Percentiles rank a stretch among this genome's conserved stretches.
phyloP scores from a whole-genome alignment of 2,797 vertebrate species.

The Allobates femoralis region DNA sequence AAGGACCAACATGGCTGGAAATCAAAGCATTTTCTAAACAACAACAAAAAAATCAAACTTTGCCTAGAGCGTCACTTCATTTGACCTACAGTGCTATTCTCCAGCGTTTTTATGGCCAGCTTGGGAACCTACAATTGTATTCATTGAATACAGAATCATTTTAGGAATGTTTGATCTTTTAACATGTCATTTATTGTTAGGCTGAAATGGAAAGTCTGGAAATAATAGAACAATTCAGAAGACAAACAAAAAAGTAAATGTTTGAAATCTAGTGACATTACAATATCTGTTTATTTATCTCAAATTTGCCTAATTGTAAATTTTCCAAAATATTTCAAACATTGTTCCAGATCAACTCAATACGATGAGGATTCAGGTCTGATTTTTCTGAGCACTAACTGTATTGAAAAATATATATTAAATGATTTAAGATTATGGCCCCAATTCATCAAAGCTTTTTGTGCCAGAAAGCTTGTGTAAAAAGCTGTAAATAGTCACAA shows the following conservation, averaged over 20 bases:
- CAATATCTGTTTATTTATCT: slow-evolving; percentile 52
- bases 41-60: slow-evolving; percentile 49
- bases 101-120: slow-evolving; percentile 45
- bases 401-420: background rate
- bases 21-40: slow-evolving; percentile 54
- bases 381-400: background rate
- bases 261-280: slow-evolving; percentile 11
- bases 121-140: slow-evolving; percentile 47
- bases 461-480: too few species aligned
- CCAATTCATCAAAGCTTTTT: too few species aligned
- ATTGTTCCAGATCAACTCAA: background rate
- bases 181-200: slow-evolving; percentile 57
- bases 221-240: slow-evolving; percentile 48
- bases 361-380: background rate
- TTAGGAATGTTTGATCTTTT: slow-evolving; percentile 58
- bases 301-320: slow-evolving; percentile 9
- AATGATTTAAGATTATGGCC: too few species aligned
- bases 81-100: slow-evolving; percentile 39
- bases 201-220: slow-evolving; percentile 61
- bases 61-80: slow-evolving; percentile 50
- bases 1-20: slow-evolving; percentile 30
- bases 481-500: too few species aligned
- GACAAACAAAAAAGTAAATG: slow-evolving; percentile 48
- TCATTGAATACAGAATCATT: slow-evolving; percentile 49
- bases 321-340: slow-evolving; percentile 9